Evolutionary conservation across 1,140 invertebrate genomes (phyloP).

Genomic region (Drosophila bifasciata): DNA sequence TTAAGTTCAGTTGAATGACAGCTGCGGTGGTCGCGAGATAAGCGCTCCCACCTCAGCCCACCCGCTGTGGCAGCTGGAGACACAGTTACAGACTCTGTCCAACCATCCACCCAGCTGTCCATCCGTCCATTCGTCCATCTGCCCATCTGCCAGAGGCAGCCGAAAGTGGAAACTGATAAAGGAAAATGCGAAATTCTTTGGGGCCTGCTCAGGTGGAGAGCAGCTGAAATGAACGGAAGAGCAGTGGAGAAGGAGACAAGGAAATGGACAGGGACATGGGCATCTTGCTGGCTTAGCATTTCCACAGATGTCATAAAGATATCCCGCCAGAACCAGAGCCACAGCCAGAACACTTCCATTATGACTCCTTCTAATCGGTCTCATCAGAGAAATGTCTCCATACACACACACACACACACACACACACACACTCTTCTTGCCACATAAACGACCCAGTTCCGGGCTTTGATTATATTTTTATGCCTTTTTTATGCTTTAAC

Average conservation of each 20-base stretch:
- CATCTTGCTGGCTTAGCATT: slow-evolving; percentile 54
- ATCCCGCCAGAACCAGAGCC: slow-evolving; percentile 17
- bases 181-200: slow-evolving; percentile 10
- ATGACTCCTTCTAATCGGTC: slow-evolving; percentile 63
- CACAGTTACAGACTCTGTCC: too few relatives aligned
- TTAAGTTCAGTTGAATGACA: slow-evolving; percentile 73
- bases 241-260: background rate
- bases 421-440: background rate
- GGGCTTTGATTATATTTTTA: slow-evolving; percentile 62
- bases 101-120: slow-evolving; percentile 3
- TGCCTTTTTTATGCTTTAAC: slow-evolving; percentile 38
- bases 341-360: slow-evolving; percentile 39
- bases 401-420: slow-evolving; percentile 10
- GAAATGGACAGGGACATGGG: slow-evolving; percentile 24
- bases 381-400: slow-evolving; percentile 46
- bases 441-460: slow-evolving; percentile 56
- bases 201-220: slow-evolving; percentile 29
- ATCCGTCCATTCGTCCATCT: slow-evolving; percentile 49
- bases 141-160: slow-evolving; percentile 55
- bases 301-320: slow-evolving; percentile 77
- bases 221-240: slow-evolving; percentile 17
- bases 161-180: slow-evolving; percentile 42
- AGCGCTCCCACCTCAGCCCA: slow-evolving; percentile 38
- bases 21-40: slow-evolving; percentile 70
- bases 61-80: background rate